A percentile compares a stretch with the other conserved stretches of the same genome.
These are phyloP conservation scores for Hirtodrosophila trivittata DNA, from an alignment of 2,888 invertebrate species.

Conservation along the genomic window DNA sequence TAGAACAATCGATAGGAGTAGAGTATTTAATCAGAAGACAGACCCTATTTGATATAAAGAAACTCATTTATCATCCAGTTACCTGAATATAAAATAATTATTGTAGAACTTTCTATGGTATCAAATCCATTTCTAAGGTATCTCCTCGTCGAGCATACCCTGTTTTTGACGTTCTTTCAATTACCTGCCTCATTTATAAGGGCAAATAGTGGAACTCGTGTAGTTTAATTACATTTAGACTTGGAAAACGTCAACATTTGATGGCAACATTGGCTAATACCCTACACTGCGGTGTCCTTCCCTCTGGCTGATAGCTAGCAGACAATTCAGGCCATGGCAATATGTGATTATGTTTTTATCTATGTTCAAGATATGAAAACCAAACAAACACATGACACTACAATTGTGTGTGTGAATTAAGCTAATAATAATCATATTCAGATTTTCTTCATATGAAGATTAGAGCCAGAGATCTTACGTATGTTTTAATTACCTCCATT, in stretches of 20 bases:
- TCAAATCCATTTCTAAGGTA: too few relatives aligned
- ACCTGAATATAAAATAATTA: too few relatives aligned
- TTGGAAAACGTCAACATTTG: conserved; percentile 6
- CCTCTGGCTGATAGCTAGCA: conserved; percentile 42
- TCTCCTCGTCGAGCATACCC: conserved; percentile 3
- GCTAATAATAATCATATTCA: conserved; percentile 27
- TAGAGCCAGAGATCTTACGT: too few relatives aligned
- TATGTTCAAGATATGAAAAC: conserved; percentile 56
- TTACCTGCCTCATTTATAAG: conserved; percentile 14
- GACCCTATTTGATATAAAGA: too few relatives aligned
- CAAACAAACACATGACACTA: conserved; percentile 47
- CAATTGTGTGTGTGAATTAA: conserved; percentile 2
- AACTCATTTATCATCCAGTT: too few relatives aligned
- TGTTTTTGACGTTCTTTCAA: background rate
- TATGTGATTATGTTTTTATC: conserved; percentile 57
- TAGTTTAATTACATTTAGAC: conserved; percentile 11
- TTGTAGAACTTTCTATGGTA: too few relatives aligned
- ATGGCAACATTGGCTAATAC: conserved; percentile 16
- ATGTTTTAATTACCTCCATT: too few relatives aligned
- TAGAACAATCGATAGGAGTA: too few relatives aligned
- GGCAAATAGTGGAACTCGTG: conserved; percentile 13
- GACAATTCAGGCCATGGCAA: conserved; percentile 68
- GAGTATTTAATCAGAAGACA: too few relatives aligned
- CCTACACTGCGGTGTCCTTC: conserved; percentile 23
- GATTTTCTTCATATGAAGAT: too few relatives aligned